A percentile compares a stretch with the other conserved stretches of the same genome.
Conservation (phyloP, 2,113 vertebrate species). For the Cichladusa arquata region DNA sequence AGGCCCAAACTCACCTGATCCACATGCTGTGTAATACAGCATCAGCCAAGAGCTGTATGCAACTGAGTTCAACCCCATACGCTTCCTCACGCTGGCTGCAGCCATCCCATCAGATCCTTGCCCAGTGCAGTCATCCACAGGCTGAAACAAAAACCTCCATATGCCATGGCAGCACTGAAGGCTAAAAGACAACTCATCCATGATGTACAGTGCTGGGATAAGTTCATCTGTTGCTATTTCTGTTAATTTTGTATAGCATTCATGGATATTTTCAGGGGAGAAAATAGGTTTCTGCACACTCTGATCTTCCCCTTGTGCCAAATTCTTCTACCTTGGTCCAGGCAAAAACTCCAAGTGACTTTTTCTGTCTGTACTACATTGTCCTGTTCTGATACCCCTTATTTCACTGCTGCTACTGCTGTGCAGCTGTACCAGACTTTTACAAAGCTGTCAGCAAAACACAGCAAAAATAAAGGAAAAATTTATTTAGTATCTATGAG, state of each 20-base stretch:
- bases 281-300: neutral
- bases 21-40: neutral
- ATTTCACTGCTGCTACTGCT: neutral
- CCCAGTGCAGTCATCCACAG: neutral
- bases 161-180: fast-evolving
- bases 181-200: neutral
- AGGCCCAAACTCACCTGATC: neutral
- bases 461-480: neutral
- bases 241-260: neutral
- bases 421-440: neutral
- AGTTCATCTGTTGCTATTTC: neutral
- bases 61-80: fast-evolving
- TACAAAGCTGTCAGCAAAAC: neutral
- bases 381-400: neutral
- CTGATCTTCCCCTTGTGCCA: neutral
- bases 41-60: neutral
- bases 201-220: neutral
- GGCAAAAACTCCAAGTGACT: neutral
- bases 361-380: neutral
- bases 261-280: neutral
- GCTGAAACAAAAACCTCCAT: neutral
- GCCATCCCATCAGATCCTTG: fast-evolving
- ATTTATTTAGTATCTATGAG: neutral
- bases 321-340: neutral
- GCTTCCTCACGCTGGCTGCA: neutral